Evolutionary conservation across 2,797 vertebrate genomes (phyloP), one percentile per base, ranked within the genome.

Genomic region (Lophura swinhoii): DNA sequence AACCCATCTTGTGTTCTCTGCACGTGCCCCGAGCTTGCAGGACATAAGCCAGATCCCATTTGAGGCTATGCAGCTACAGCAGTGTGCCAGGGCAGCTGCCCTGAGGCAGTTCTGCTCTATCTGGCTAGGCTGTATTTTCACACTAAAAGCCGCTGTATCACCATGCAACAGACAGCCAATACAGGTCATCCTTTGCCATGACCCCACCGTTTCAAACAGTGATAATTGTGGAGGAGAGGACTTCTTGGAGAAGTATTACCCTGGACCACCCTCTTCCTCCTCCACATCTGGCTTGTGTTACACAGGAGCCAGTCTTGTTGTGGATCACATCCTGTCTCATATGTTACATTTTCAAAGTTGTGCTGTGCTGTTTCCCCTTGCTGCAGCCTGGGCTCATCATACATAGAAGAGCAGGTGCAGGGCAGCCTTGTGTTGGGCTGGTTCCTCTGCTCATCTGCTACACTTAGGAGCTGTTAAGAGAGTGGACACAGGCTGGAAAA

Each of bases 291-390:
- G 5, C 6, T 62, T 12, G 20, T 1, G 0, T 41, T 56, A 24
- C 22, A 28, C 14, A 37, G 39, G 31, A 75, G 29, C 51, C 33
- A 41, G 44, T 59, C 44, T 26, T 74, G 79, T 66, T 22, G 24
- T 3, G 7, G 29, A 46, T 5, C 0, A 0, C 31, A 24, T n/a
- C 29, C 12, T 51, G 10, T 53, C 26, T 26, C 8, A 17, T n/a
- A 13, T 29, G 51, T 73, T 21, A 59, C 10, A 66, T 74, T 53
- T 70, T 66, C 31, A 66, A 31, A 66, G 18, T 20, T 80, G 43
- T 49, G 11, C 35, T 71, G 8, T 56, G 58, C 16, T 64, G 53
- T 18, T 37, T 13, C 18, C 37, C 33, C 59, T 80, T 60, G 22
- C 23, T 80, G 16, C 23, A 75, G 6, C 20, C 9, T 70, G n/a